A percentile compares a stretch with the other conserved stretches of the same genome.
These are phyloP conservation scores for Microtus californicus DNA, from an alignment of 2,797 vertebrate genomes.

Conservation along the genomic window DNA sequence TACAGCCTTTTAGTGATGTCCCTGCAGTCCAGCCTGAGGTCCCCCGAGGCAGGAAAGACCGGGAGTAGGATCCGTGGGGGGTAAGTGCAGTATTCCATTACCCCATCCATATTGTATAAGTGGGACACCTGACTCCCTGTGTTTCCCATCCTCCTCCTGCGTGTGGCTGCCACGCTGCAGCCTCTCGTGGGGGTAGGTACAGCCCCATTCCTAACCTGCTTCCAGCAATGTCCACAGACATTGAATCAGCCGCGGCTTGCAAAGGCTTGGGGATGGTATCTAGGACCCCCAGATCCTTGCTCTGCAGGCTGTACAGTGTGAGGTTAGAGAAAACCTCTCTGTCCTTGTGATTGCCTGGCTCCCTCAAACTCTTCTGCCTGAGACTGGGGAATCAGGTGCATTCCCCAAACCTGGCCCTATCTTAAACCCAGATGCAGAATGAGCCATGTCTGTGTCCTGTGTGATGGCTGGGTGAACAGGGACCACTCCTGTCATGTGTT, in stretches of 20 bases:
- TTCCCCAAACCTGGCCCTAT: background rate
- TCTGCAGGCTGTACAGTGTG: background rate
- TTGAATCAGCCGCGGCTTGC: background rate
- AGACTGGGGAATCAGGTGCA: background rate
- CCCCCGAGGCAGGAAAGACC: constrained; percentile 58
- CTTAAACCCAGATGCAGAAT: background rate
- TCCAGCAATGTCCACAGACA: background rate
- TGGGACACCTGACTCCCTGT: constrained; percentile 77
- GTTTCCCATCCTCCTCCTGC: constrained; percentile 69
- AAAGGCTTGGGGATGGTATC: background rate
- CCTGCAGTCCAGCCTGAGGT: constrained; percentile 43
- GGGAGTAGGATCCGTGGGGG: constrained; percentile 53
- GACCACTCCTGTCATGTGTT: background rate
- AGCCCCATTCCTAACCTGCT: background rate
- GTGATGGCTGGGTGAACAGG: background rate
- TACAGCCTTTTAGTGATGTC: constrained; percentile 62
- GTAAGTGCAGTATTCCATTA: constrained; percentile 77
- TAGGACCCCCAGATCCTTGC: background rate
- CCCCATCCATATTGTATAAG: constrained; percentile 79
- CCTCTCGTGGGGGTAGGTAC: background rate
- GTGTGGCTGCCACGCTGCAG: constrained; percentile 19
- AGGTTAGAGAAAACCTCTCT: background rate
- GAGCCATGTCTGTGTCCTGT: background rate
- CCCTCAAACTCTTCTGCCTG: background rate
- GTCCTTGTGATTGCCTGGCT: background rate